Evolutionary conservation across 1,140 invertebrate genomes (phyloP), one percentile per base, ranked within the genome.

Genomic region (Cydia splendana): DNA sequence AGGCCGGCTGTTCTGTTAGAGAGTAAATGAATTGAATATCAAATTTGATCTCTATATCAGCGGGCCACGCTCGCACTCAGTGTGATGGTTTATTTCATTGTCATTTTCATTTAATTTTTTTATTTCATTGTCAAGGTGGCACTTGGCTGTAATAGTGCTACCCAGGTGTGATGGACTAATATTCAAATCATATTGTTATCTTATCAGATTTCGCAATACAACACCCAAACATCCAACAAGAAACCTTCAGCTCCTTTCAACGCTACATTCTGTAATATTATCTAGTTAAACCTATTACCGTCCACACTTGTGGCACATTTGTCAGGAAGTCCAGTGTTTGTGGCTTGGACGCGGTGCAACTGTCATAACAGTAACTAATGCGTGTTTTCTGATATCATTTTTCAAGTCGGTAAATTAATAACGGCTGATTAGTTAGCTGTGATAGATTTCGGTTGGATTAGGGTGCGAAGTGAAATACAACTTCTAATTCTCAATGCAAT

Each of bases 291-390:
- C 57, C 57, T 53, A 62, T 62, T 62, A 62, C 20, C 6, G 28
- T 38, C 15, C 67, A 74, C 90, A 91, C 87, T 91, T 90, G 89
- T 76, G 86, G 78, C 65, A 83, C 84, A 90, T 91, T 84, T 82
- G 79, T 91, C 88, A 92, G 88, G 88, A 91, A 91, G 86, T 86
- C 85, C 86, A 87, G 83, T 85, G 82, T 87, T 87, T 83, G 87
- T 86, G 84, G 90, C 88, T 79, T 87, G 84, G 85, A 88, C 84
- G 81, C 78, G 83, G 76, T 80, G 80, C 88, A 91, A 83, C 86
- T 88, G 88, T 90, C 88, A 89, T 87, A 91, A 88, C 83, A 82
- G 78, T 80, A 20, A 83, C 82, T 83, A 86, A 88, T 87, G 84
- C 82, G 85, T 86, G 84, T 87, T 86, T 87, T 82, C 81, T 75